Evolutionary conservation across 92 coral and sea anemone species (phyloP), one percentile per base, ranked within the genome.

Genomic region (Isaurus tuberculatus): DNA sequence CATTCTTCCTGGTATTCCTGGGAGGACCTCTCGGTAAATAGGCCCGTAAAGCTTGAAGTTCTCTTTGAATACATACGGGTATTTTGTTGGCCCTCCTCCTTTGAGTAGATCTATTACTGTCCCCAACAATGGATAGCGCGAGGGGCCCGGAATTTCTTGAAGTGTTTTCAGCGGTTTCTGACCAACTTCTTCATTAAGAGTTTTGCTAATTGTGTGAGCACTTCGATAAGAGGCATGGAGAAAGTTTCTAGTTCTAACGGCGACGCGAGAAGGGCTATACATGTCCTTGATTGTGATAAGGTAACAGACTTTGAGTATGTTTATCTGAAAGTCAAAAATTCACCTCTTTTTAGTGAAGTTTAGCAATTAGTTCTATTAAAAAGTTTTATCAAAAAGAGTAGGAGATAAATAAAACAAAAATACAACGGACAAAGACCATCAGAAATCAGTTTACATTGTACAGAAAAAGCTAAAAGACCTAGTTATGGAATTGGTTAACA

Each of bases 11-110:
- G 80, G 80, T 8, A 83, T 55, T 13, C 80, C 80, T 19, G 80
- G 80, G 23, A 83, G 25, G 27, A 68, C 70, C 51, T 83, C 86
- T 65, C 86, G 86, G 51, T 83, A 83, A 14, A 83, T 83, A 8
- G 86, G 86, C 20, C 86, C 86, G 37, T 23, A 83, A 16, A 20
- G 25, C 74, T 64, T 25, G 26, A 80, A 80, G 43, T 80, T 80
- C 31, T 80, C 65, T 16, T 42, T 19, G 63, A 22, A 71, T 34
- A 64, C 31, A 11, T 80, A 33, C 14, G 20, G 17, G 8, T 63
- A 64, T 40, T 46, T 64, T 29, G 73, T 80, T 14, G 67, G 48
- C 27, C 84, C 84, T 0, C 84, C 84, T 17, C 74, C 58, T 49
- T 64, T 80, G 5, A 80, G 31, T 10, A 80, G 74, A 61, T 80